A percentile compares a stretch with the other conserved stretches of the same genome.
Conservation (phyloP, 2,888 invertebrate genomes). For the Monoplex corrugatus region DNA sequence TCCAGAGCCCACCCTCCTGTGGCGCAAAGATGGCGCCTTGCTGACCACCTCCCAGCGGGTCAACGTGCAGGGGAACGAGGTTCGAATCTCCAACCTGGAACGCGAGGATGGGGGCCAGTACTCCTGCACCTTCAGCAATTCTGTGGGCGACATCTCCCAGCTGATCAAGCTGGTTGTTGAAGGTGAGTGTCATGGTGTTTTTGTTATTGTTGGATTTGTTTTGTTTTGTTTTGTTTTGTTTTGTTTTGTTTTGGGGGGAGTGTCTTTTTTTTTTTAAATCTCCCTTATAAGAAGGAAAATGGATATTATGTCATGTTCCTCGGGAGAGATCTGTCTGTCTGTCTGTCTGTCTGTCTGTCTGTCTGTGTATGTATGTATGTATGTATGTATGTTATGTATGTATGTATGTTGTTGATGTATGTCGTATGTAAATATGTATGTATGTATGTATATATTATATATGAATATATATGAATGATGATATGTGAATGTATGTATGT, state of each 20-base stretch:
- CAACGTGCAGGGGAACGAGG: slow-evolving; percentile 82
- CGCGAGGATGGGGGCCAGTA: slow-evolving; percentile 98
- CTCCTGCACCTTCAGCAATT: slow-evolving; percentile 96
- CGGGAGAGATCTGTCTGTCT: not conserved
- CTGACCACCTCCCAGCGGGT: slow-evolving; percentile 64
- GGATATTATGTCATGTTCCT: too few relatives aligned
- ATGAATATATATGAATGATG: too few relatives aligned
- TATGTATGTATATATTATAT: slow-evolving; percentile 1
- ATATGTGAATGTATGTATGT: not conserved
- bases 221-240: too few relatives aligned
- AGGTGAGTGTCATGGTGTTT: slow-evolving; percentile 64
- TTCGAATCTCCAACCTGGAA: slow-evolving; percentile 94
- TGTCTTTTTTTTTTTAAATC: too few relatives aligned
- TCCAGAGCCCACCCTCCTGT: slow-evolving; percentile 96
- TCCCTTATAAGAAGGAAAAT: too few relatives aligned
- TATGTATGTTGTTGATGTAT: too few relatives aligned
- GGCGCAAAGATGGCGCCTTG: slow-evolving; percentile 88
- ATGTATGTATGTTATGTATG: not conserved
- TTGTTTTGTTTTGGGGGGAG: too few relatives aligned
- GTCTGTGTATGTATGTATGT: not conserved
- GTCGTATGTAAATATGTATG: not conserved
- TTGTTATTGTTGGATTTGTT: not conserved
- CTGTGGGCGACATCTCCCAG: slow-evolving; percentile 97
- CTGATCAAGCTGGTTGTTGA: slow-evolving; percentile 97
- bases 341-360: not conserved